Conservation (phyloP, 2,797 vertebrate species). For the Siniperca scherzeri region DNA sequence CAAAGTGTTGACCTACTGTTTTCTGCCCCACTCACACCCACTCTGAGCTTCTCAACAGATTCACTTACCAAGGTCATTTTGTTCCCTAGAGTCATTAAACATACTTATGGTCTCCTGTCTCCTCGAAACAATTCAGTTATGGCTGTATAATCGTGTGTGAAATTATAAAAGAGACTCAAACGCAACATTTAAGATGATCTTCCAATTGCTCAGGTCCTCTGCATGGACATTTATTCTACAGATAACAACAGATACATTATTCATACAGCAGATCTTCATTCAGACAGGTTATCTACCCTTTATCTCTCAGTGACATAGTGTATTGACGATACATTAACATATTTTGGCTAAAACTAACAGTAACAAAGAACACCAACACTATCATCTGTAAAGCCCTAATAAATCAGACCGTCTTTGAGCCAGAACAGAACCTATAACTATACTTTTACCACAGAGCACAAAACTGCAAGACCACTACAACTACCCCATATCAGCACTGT, state of each 20-base stretch:
- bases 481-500: neutral
- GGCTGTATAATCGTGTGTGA: neutral
- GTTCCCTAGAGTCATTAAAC: constrained; percentile 20
- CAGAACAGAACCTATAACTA: constrained; percentile 4
- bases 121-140: neutral
- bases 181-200: neutral
- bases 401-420: constrained; percentile 16
- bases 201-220: neutral
- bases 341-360: constrained; percentile 1
- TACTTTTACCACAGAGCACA: neutral
- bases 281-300: constrained; percentile 13
- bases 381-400: neutral
- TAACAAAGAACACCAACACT: neutral
- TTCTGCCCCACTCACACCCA: constrained; percentile 46
- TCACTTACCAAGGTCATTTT: constrained; percentile 56
- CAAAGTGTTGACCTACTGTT: constrained; percentile 36
- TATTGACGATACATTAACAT: constrained; percentile 16
- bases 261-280: constrained; percentile 29
- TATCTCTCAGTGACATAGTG: constrained; percentile 17
- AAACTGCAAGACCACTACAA: constrained; percentile 3
- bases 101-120: constrained; percentile 3
- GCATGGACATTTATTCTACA: constrained; percentile 8
- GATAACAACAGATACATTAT: constrained; percentile 34
- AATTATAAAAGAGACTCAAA: constrained; percentile 18
- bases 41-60: constrained; percentile 35